A percentile compares a stretch with the other conserved stretches of the same genome.
Conservation (phyloP, 2,113 vertebrate species). For the Semnornis frantzii region DNA sequence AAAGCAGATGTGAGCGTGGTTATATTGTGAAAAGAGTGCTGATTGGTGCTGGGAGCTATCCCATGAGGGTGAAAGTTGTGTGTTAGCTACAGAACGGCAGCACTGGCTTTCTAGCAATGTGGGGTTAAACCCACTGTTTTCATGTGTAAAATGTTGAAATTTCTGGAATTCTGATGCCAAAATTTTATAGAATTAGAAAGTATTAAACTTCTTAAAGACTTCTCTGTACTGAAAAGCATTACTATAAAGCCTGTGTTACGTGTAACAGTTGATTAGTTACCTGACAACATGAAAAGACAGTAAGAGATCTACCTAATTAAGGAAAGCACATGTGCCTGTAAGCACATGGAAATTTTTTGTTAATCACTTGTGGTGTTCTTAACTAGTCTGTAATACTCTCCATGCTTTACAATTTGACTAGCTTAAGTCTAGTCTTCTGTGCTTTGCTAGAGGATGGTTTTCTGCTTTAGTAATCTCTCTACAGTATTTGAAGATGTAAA, state of each 20-base stretch:
- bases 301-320: not conserved
- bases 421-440: not conserved
- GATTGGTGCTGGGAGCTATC: not conserved
- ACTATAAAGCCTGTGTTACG: not conserved
- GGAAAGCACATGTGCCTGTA: not conserved
- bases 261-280: not conserved
- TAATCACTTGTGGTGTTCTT: not conserved
- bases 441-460: not conserved
- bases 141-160: not conserved
- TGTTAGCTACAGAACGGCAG: not conserved
- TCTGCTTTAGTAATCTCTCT: not conserved
- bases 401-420: not conserved
- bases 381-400: not conserved
- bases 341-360: not conserved
- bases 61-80: not conserved
- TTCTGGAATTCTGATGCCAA: not conserved
- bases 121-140: rapidly evolving
- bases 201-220: not conserved
- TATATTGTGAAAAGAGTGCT: not conserved
- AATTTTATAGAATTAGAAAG: not conserved
- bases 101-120: not conserved
- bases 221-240: not conserved
- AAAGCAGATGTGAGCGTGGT: not conserved
- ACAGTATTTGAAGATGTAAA: not conserved
- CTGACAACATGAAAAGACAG: not conserved